Conservation (phyloP, 2,113 vertebrate genomes). For the Leptosomus discolor region DNA sequence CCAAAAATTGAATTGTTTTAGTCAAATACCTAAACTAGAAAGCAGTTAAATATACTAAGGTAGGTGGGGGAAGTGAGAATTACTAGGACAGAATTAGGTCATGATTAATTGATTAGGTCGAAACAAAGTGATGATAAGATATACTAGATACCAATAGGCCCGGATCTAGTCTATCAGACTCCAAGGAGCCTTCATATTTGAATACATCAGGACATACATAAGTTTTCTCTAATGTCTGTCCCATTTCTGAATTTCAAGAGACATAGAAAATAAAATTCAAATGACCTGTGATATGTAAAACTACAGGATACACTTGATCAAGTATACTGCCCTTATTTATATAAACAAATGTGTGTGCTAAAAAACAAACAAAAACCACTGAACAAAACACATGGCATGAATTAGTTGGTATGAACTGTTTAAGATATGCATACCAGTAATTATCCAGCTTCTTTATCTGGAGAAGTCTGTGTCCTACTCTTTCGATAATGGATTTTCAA, state of each 20-base stretch:
- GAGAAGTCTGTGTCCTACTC: background rate
- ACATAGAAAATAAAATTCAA: background rate
- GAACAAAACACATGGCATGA: background rate
- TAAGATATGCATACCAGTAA: background rate
- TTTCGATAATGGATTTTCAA: background rate
- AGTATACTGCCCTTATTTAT: background rate
- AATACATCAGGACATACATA: background rate
- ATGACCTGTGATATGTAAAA: background rate
- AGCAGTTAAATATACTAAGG: background rate
- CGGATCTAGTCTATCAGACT: background rate
- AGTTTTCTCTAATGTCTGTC: background rate
- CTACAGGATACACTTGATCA: background rate
- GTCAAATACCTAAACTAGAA: background rate
- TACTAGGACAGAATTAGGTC: background rate
- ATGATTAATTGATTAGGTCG: background rate
- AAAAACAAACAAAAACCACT: fast-evolving
- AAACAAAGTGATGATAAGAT: background rate
- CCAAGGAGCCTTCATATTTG: background rate
- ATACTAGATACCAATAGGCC: background rate
- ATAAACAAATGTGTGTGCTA: background rate
- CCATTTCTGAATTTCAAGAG: background rate
- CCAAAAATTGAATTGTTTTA: background rate
- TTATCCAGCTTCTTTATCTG: background rate
- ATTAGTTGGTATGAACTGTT: background rate
- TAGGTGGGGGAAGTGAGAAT: no score